phyloP scores from a whole-genome alignment of 1,140 invertebrate genomes.

The Aphaenogaster floridana region DNA sequence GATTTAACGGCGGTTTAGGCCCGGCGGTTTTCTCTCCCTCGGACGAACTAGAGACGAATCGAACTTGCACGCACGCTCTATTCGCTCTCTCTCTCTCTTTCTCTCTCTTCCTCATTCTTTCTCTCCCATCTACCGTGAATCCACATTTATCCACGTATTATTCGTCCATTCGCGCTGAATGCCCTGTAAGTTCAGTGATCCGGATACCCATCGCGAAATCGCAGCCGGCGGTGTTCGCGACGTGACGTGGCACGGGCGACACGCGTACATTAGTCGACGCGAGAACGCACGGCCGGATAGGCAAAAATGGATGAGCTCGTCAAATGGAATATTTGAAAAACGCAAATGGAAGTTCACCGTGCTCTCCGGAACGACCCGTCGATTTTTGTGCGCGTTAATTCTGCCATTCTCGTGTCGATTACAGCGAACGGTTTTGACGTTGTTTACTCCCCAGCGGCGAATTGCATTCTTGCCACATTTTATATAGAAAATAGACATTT shows the following conservation, averaged over 20 bases:
- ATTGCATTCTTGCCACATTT: constrained; percentile 41
- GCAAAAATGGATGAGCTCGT: constrained; percentile 59
- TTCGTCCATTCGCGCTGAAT: constrained; percentile 65
- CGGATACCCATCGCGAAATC: constrained; percentile 76
- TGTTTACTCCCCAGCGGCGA: constrained; percentile 51
- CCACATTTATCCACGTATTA: constrained; percentile 70
- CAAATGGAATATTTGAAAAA: constrained; percentile 59
- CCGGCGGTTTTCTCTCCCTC: constrained; percentile 42
- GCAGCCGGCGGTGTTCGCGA: constrained; percentile 62
- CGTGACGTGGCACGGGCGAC: constrained; percentile 65
- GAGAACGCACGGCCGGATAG: constrained; percentile 48
- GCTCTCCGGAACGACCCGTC: constrained; percentile 7
- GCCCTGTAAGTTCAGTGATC: constrained; percentile 75
- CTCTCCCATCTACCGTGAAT: constrained; percentile 62
- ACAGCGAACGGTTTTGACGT: constrained; percentile 53
- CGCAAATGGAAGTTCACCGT: constrained; percentile 22
- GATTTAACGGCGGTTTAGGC: constrained; percentile 72
- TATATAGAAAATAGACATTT: constrained; percentile 20
- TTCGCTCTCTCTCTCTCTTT: neutral
- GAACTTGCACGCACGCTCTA: neutral
- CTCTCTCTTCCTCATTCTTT: neutral
- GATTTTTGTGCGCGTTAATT: constrained; percentile 56
- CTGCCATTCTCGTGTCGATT: constrained; percentile 64
- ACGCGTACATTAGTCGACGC: constrained; percentile 56
- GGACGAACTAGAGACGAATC: constrained; percentile 45